A percentile compares a stretch with the other conserved stretches of the same genome.
These are phyloP conservation scores for Drosophila takahashii DNA, from an alignment of 1,140 invertebrate species.

Conservation along the genomic window DNA sequence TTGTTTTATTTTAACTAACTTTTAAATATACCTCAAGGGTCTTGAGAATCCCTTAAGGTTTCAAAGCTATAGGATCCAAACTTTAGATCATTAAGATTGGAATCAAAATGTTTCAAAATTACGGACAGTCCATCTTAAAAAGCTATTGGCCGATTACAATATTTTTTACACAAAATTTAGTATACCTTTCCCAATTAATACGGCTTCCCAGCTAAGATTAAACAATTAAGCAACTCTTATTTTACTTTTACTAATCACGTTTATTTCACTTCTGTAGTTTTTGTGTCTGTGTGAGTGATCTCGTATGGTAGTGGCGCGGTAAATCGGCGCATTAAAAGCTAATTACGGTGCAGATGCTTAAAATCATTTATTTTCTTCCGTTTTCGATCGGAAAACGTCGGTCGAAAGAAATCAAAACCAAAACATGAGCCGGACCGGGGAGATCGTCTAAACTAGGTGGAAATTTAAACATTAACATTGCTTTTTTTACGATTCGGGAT, in stretches of 20 bases:
- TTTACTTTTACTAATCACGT: conserved; percentile 77
- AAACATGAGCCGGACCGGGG: conserved; percentile 48
- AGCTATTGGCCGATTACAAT: too few relatives aligned
- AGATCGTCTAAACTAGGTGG: conserved; percentile 68
- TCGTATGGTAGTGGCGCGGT: conserved; percentile 55
- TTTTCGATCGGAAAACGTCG: conserved; percentile 37
- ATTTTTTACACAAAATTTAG: too few relatives aligned
- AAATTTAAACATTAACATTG: conserved; percentile 64
- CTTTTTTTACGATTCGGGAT: conserved; percentile 26
- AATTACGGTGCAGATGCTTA: conserved; percentile 67
- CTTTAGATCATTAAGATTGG: too few relatives aligned
- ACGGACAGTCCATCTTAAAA: too few relatives aligned
- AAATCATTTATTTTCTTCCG: conserved; percentile 43
- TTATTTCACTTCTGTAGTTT: conserved; percentile 74
- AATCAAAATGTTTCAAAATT: too few relatives aligned
- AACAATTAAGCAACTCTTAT: conserved; percentile 8
- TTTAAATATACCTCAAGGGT: too few relatives aligned
- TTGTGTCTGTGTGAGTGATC: conserved; percentile 58
- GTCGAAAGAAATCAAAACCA: conserved; percentile 32
- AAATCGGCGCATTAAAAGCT: conserved; percentile 66
- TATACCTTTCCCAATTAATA: neutral
- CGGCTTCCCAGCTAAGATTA: neutral
- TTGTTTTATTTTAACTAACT: too few relatives aligned
- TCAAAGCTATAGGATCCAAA: too few relatives aligned
- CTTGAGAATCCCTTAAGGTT: too few relatives aligned